Evolutionary conservation across 1,140 invertebrate genomes (phyloP).

Genomic region (Lanistes nyassanus): DNA sequence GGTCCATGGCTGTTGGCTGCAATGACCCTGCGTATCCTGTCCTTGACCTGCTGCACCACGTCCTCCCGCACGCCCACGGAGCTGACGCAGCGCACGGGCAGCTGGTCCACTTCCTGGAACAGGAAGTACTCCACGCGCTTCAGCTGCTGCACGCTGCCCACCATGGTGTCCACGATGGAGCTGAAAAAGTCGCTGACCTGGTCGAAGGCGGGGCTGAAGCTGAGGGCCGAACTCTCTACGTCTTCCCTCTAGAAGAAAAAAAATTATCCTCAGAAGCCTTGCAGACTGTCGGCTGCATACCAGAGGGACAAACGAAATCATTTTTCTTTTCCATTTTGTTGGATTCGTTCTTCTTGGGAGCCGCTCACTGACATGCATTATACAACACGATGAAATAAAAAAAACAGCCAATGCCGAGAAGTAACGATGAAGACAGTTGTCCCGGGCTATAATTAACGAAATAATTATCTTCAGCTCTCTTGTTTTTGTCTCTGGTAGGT

Average conservation of each 20-base stretch:
- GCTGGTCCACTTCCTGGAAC: conserved; percentile 57
- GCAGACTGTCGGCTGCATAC: too few species aligned
- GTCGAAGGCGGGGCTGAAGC: conserved; percentile 60
- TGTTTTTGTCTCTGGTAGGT: too few species aligned
- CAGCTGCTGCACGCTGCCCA: conserved; percentile 56
- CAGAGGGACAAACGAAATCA: too few species aligned
- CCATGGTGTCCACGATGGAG: conserved; percentile 62
- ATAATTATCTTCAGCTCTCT: too few species aligned
- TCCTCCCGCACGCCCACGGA: conserved; percentile 62
- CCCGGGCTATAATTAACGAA: too few species aligned
- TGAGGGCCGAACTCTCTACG: conserved; percentile 44
- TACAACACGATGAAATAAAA: too few species aligned
- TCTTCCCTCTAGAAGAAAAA: conserved; percentile 51
- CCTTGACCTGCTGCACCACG: conserved; percentile 53
- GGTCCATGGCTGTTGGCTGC: conserved; percentile 75
- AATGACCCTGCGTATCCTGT: conserved; percentile 70
- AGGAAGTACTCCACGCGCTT: conserved; percentile 60
- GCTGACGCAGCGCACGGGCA: conserved; percentile 45
- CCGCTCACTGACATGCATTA: too few species aligned
- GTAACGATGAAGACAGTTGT: too few species aligned
- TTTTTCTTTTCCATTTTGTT: too few species aligned
- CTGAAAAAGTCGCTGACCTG: conserved; percentile 59
- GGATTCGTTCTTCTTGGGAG: too few species aligned
- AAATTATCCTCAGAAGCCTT: too few species aligned
- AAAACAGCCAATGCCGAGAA: too few species aligned